Evolutionary conservation across 2,888 invertebrate species (phyloP).

Genomic region (Hypercompe scribonia): DNA sequence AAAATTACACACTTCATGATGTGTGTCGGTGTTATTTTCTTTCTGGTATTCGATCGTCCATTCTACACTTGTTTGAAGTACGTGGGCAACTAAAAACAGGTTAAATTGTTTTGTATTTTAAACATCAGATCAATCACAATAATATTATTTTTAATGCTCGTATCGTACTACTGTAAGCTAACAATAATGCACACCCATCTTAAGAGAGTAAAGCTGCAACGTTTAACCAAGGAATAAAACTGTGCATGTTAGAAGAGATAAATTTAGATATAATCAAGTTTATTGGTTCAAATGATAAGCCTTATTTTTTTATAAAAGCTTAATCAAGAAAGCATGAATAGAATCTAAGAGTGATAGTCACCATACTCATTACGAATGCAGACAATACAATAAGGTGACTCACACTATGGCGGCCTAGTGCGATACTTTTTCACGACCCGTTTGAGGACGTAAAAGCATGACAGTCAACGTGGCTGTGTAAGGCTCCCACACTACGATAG

Average conservation of each 20-base stretch:
- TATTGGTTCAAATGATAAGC: background rate
- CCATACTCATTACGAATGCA: too few relatives aligned
- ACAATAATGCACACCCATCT: background rate
- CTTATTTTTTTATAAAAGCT: constrained; percentile 10
- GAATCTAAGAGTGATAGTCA: too few relatives aligned
- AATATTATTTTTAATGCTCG: background rate
- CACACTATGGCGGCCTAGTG: too few relatives aligned
- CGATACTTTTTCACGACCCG: too few relatives aligned
- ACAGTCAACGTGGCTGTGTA: too few relatives aligned
- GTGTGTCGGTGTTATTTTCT: background rate
- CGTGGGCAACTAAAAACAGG: background rate
- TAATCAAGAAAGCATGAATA: too few relatives aligned
- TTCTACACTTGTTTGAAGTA: background rate
- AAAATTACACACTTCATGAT: background rate
- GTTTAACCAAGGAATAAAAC: background rate
- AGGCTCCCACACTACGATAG: too few relatives aligned
- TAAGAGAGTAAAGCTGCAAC: background rate
- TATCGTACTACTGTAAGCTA: background rate
- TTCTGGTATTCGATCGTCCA: background rate
- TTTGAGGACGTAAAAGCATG: too few relatives aligned
- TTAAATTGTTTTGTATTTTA: background rate
- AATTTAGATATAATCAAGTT: background rate
- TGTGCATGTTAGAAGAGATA: background rate
- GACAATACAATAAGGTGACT: too few relatives aligned
- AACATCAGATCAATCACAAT: background rate